phyloP scores from a whole-genome alignment of 2,113 vertebrate species.

The Romanogobio albipinnatus region DNA sequence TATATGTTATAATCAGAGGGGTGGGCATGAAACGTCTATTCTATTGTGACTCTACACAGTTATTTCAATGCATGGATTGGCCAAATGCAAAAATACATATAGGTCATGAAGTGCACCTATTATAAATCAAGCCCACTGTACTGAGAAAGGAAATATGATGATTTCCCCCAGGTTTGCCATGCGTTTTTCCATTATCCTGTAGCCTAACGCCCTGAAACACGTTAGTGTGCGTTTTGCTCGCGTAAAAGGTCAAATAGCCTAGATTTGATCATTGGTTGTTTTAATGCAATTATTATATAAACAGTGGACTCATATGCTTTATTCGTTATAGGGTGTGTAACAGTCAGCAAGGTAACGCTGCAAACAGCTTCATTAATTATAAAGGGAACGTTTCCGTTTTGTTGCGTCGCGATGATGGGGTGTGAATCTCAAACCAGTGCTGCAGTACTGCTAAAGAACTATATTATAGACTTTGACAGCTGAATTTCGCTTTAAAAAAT shows the following conservation, averaged over 20 bases:
- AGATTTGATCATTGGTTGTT: neutral
- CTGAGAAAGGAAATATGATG: constrained; percentile 14
- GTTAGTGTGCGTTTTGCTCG: neutral
- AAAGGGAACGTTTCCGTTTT: neutral
- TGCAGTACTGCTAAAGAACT: neutral
- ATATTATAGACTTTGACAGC: neutral
- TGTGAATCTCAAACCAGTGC: neutral
- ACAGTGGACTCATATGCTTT: neutral
- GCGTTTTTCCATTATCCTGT: constrained; percentile 32
- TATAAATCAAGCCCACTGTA: neutral
- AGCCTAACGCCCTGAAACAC: neutral
- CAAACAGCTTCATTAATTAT: constrained; percentile 4
- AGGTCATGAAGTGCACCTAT: neutral
- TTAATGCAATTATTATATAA: neutral
- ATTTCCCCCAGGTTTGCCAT: neutral
- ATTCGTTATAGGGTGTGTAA: too few relatives aligned
- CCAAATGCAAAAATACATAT: neutral
- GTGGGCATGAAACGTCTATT: neutral
- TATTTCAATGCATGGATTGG: neutral
- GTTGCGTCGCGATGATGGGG: neutral
- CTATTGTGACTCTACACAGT: neutral
- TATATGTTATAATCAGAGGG: constrained; percentile 1
- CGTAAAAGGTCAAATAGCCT: neutral
- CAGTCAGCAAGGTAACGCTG: neutral
- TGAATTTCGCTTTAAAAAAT: neutral